Conservation (phyloP, 2,113 vertebrate species). For the Acanthochromis polyacanthus region DNA sequence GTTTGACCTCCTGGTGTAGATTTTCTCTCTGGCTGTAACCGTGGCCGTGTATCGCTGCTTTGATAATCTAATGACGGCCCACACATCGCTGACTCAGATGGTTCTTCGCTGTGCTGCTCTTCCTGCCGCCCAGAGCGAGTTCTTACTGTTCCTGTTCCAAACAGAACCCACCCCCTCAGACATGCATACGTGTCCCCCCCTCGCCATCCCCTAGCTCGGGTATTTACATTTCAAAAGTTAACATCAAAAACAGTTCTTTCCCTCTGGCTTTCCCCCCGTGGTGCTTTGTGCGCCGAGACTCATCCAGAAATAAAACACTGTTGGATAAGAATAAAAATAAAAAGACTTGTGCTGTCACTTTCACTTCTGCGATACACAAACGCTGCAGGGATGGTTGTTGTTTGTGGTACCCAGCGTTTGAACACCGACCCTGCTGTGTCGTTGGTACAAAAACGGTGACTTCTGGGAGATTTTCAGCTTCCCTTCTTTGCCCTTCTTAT, state of each 20-base stretch:
- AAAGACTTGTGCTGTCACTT: constrained; percentile 33
- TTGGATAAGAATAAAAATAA: constrained; percentile 18
- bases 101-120: background rate
- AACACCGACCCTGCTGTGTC: background rate
- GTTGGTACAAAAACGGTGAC: too few relatives aligned
- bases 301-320: constrained; percentile 48
- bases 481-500: too few relatives aligned
- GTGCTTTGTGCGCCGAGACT: constrained; percentile 24
- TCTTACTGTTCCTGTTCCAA: constrained; percentile 16
- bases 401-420: constrained; percentile 11
- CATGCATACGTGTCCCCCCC: background rate
- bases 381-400: background rate
- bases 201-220: constrained; percentile 4
- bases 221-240: constrained; percentile 70
- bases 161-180: background rate
- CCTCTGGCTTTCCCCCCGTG: constrained; percentile 3
- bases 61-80: constrained; percentile 7
- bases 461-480: background rate
- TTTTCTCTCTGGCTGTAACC: background rate
- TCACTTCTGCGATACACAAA: constrained; percentile 47
- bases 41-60: background rate
- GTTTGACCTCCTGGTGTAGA: too few relatives aligned
- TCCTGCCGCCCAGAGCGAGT: background rate
- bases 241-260: constrained; percentile 37
- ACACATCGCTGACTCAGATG: constrained; percentile 35